Evolutionary conservation across 23 tunicate species (phyloP), one percentile per base, ranked within the genome.

Genomic region (Styela plicata): DNA sequence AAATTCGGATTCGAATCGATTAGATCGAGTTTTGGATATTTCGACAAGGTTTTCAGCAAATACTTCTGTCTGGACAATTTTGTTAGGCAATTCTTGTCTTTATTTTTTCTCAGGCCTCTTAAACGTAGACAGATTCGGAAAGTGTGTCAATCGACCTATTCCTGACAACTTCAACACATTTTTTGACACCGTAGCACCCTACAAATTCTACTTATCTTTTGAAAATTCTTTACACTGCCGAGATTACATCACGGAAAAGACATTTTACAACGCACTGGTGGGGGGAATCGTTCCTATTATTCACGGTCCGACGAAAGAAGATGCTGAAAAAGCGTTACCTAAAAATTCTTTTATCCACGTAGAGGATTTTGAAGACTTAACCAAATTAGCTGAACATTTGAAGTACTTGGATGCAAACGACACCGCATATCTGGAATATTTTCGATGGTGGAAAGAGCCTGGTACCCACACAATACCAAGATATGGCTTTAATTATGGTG

Each of bases 141-240:
- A 57, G 1, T 83, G 86, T 62, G 80, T 29, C 25, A 63, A 63
- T 1, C 73, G 71, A 3, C 63, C 57, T 21, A 34, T 83, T 22
- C 80, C 86, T 13, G 19, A 16, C 19, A 34, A 74, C 1, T 37
- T 26, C 57, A 3, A 21, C 31, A 32, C 33, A 28, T 63, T 73
- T 31, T 83, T 53, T 24, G 84, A 86, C 23, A 34, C 74, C 29
- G 21, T 86, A 19, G 61, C 68, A 25, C 35, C 73, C 34, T 62
- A 1, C 80, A 89, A 88, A 78, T 89, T 89, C 64, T 89, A 89
- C 79, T 67, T 89, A 24, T 89, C 95, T 3, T 89, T 89, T 74
- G 95, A 89, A 80, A 89, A 89, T 61, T 74, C 92, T 2, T 24
- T 66, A n/a, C 73, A 68, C 16, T 88, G 92, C 62, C 66, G 44